Percentiles rank a stretch among this genome's conserved stretches.
Conservation (phyloP, 2,888 invertebrate genomes). For the Cristatella mucedo region DNA sequence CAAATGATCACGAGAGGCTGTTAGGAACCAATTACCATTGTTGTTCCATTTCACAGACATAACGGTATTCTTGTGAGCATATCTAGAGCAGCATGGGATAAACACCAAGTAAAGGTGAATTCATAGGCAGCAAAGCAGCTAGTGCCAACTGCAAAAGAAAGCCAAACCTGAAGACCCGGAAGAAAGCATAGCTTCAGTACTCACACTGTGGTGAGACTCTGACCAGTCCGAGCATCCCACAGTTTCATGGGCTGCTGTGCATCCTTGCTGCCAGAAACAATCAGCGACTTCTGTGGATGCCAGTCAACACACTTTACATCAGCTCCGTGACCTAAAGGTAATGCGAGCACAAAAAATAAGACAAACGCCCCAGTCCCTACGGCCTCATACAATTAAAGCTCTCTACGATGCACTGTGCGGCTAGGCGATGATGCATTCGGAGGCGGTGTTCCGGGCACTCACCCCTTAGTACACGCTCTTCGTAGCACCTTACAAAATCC, state of each 20-base stretch:
- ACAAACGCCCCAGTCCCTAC: no score
- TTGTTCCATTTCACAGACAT: constrained; percentile 99
- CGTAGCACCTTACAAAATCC: constrained; percentile 83
- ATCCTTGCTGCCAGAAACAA: constrained; percentile 96
- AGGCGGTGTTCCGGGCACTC: constrained; percentile 22
- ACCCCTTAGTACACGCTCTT: constrained; percentile 65
- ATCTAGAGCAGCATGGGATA: constrained; percentile 43
- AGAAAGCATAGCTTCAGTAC: no score
- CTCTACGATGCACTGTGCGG: background rate
- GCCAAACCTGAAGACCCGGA: background rate
- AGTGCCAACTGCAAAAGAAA: constrained; percentile 1
- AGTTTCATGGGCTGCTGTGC: constrained; percentile 97
- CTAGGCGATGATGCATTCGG: background rate
- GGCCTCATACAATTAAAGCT: no score
- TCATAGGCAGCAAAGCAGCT: background rate
- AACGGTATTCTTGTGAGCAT: constrained; percentile 97
- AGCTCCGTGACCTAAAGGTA: constrained; percentile 65
- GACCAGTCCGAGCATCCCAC: constrained; percentile 95
- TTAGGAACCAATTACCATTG: constrained; percentile 97
- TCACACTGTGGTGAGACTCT: constrained; percentile 79
- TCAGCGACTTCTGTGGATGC: constrained; percentile 93
- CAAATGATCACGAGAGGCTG: constrained; percentile 91
- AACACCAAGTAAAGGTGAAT: background rate
- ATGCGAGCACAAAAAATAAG: no score
- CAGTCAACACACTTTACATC: constrained; percentile 98